phyloP scores from a whole-genome alignment of 2,888 invertebrate genomes.

The Drosophila birchii region DNA sequence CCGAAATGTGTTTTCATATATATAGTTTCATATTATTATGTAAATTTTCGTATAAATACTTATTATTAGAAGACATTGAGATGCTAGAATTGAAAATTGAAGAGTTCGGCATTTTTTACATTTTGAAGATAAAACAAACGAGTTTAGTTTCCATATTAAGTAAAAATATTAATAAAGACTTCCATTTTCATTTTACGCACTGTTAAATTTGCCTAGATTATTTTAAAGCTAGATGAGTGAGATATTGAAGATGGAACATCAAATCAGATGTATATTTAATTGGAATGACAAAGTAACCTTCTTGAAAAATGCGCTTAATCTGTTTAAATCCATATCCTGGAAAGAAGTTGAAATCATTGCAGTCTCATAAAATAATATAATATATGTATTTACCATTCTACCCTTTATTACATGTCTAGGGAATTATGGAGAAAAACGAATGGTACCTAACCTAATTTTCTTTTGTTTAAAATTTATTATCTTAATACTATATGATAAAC shows the following conservation, averaged over 20 bases:
- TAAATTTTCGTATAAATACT: conserved; percentile 17
- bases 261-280: neutral
- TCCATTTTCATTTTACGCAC: neutral
- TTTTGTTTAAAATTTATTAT: conserved; percentile 13
- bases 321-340: neutral
- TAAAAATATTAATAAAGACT: neutral
- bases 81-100: conserved; percentile 42
- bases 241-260: neutral
- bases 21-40: neutral
- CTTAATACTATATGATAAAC: neutral
- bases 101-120: conserved; percentile 19
- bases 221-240: conserved; percentile 7
- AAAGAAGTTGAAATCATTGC: neutral
- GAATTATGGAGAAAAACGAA: conserved; percentile 20
- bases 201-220: neutral
- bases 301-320: neutral
- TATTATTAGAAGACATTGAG: conserved; percentile 56
- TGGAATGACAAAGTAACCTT: neutral
- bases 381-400: conserved; percentile 7
- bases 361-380: conserved; percentile 18
- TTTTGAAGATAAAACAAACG: neutral
- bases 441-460: conserved; percentile 35
- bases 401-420: conserved; percentile 1
- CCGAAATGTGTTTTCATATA: conserved; percentile 25
- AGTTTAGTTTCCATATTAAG: neutral